A percentile compares a stretch with the other conserved stretches of the same genome.
Conservation (phyloP, 1,140 invertebrate genomes). For the Batillaria attramentaria region DNA sequence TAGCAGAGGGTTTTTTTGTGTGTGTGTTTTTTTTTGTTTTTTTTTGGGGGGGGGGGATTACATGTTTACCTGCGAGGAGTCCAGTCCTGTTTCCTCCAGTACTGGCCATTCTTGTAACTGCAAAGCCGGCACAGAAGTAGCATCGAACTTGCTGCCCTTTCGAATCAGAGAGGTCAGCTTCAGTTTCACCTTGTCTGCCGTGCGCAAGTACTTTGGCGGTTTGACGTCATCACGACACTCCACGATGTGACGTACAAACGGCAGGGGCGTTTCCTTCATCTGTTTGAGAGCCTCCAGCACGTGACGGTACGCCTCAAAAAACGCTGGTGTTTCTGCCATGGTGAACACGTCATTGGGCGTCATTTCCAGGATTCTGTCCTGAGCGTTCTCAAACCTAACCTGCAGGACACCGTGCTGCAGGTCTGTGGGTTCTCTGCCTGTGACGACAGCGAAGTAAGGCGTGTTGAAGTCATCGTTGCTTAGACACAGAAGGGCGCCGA, state of each 20-base stretch:
- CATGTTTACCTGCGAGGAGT: slow-evolving; percentile 64
- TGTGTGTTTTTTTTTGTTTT: too few species aligned
- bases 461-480: slow-evolving; percentile 79
- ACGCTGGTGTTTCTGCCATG: slow-evolving; percentile 74
- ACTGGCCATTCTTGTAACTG: slow-evolving; percentile 53
- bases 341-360: slow-evolving; percentile 42
- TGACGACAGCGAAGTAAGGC: slow-evolving; percentile 79
- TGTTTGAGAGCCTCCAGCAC: slow-evolving; percentile 69
- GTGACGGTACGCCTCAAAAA: slow-evolving; percentile 74
- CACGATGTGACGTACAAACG: slow-evolving; percentile 67
- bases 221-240: slow-evolving; percentile 47
- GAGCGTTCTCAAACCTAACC: slow-evolving; percentile 66
- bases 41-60: too few species aligned
- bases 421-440: slow-evolving; percentile 72
- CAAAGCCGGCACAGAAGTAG: slow-evolving; percentile 27
- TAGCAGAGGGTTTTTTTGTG: too few species aligned
- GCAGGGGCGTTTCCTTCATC: slow-evolving; percentile 60
- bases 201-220: slow-evolving; percentile 41
- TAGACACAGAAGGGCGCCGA: slow-evolving; percentile 80
- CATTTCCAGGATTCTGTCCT: slow-evolving; percentile 29
- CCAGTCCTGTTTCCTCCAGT: slow-evolving; percentile 55
- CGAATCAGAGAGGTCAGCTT: slow-evolving; percentile 52
- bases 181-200: slow-evolving; percentile 16
- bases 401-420: slow-evolving; percentile 39
- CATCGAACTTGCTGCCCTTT: slow-evolving; percentile 27